Conservation (phyloP, 2,888 invertebrate species). For the Sinohyriopsis cumingii region DNA sequence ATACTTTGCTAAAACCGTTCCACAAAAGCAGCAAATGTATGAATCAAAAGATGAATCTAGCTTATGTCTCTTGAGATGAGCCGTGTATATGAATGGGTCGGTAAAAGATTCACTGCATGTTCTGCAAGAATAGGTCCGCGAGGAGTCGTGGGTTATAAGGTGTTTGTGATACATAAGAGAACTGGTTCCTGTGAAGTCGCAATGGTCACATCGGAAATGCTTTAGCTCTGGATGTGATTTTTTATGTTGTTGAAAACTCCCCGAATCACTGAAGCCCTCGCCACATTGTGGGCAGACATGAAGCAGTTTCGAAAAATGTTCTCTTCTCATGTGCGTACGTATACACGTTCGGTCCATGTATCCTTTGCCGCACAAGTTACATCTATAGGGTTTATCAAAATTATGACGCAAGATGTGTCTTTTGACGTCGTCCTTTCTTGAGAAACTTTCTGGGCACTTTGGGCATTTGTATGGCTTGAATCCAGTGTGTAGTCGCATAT, state of each 20-base stretch:
- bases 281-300: conserved; percentile 58
- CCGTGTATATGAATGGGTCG: conserved; percentile 56
- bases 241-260: conserved; percentile 51
- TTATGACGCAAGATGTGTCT: conserved; percentile 58
- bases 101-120: conserved; percentile 48
- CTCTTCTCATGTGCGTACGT: conserved; percentile 52
- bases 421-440: conserved; percentile 58
- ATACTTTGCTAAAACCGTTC: conserved; percentile 39
- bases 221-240: conserved; percentile 52
- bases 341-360: conserved; percentile 58
- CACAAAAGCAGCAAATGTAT: conserved; percentile 59
- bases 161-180: conserved; percentile 53
- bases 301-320: conserved; percentile 44
- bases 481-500: conserved; percentile 57
- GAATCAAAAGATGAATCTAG: conserved; percentile 37
- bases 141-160: conserved; percentile 44
- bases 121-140: conserved; percentile 42
- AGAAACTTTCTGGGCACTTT: conserved; percentile 51
- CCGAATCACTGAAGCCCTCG: conserved; percentile 43
- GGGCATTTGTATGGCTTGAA: conserved; percentile 54
- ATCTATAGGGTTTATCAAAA: conserved; percentile 55
- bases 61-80: conserved; percentile 54
- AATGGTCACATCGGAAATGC: conserved; percentile 48
- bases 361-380: conserved; percentile 52
- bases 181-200: conserved; percentile 55